Percentiles rank a stretch among this genome's conserved stretches.
These are phyloP conservation scores for Euproctis similis DNA, from an alignment of 2,888 invertebrate species.

Conservation along the genomic window DNA sequence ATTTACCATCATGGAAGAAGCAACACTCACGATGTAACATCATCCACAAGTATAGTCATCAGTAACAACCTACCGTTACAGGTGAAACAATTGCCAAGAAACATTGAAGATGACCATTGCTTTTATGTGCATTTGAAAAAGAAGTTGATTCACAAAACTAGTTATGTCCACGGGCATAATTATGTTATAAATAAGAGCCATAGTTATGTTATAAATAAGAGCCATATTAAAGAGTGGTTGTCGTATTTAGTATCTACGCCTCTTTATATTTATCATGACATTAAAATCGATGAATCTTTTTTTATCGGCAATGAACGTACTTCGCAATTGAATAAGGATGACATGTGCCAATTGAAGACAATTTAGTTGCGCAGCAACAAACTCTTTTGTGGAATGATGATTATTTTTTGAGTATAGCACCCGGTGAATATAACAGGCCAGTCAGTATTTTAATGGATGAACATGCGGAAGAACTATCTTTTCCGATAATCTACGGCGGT, in stretches of 20 bases:
- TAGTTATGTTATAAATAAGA: constrained; percentile 14
- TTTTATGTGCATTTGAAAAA: constrained; percentile 20
- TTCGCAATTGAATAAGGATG: constrained; percentile 12
- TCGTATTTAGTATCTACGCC: constrained; percentile 20
- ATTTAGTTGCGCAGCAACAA: constrained; percentile 10
- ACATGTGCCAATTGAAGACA: constrained; percentile 21
- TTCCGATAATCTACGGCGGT: constrained; percentile 34
- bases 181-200: constrained; percentile 11
- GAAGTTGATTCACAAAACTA: constrained; percentile 20
- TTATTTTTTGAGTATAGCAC: not conserved
- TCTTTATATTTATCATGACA: constrained; percentile 18
- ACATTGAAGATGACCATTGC: constrained; percentile 19
- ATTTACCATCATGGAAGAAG: no score
- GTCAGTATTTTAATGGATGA: constrained; percentile 19
- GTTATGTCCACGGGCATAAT: constrained; percentile 17
- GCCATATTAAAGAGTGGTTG: constrained; percentile 22
- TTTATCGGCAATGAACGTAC: constrained; percentile 15
- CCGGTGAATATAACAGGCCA: constrained; percentile 7
- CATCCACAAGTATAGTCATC: no score
- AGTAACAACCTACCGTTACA: no score
- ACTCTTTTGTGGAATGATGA: constrained; percentile 20
- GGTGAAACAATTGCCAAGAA: constrained; percentile 24
- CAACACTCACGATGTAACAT: no score
- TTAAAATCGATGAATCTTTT: constrained; percentile 20
- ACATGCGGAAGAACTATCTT: constrained; percentile 41